Percentiles rank a stretch among this genome's conserved stretches.
Conservation (phyloP, 2,113 vertebrate species). For the Melanotaenia duboulayi region DNA sequence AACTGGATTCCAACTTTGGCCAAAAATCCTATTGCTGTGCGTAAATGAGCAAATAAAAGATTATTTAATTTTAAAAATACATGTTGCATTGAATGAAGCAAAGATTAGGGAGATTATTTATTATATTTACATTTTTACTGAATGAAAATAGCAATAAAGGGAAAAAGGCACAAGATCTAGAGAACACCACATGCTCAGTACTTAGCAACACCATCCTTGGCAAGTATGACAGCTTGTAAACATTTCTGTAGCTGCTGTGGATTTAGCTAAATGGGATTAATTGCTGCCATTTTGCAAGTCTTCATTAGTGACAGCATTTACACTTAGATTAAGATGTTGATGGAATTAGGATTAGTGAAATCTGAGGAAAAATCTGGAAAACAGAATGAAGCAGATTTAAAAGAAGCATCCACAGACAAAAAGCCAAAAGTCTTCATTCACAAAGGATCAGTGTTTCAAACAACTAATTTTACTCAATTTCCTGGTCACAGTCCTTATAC, state of each 20-base stretch:
- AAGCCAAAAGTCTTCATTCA: background rate
- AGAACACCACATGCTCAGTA: background rate
- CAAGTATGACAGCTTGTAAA: background rate
- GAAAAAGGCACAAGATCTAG: background rate
- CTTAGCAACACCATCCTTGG: background rate
- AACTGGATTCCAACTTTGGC: background rate
- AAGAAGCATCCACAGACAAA: background rate
- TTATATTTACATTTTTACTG: background rate
- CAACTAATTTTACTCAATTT: too few relatives aligned
- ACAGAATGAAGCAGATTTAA: background rate
- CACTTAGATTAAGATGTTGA: background rate
- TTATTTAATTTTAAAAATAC: background rate
- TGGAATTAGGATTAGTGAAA: constrained; percentile 9
- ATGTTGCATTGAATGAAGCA: too few relatives aligned
- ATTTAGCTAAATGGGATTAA: constrained; percentile 8
- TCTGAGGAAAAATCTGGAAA: background rate
- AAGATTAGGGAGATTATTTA: too few relatives aligned
- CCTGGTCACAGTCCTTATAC: background rate
- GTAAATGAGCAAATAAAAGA: background rate
- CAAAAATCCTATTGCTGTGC: background rate
- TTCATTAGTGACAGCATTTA: constrained; percentile 11
- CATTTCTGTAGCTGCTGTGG: background rate
- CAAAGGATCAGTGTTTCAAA: background rate
- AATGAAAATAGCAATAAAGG: background rate
- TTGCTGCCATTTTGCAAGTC: constrained; percentile 10